Evolutionary conservation across 1,140 invertebrate genomes (phyloP).

Genomic region (Zaprionus capensis): DNA sequence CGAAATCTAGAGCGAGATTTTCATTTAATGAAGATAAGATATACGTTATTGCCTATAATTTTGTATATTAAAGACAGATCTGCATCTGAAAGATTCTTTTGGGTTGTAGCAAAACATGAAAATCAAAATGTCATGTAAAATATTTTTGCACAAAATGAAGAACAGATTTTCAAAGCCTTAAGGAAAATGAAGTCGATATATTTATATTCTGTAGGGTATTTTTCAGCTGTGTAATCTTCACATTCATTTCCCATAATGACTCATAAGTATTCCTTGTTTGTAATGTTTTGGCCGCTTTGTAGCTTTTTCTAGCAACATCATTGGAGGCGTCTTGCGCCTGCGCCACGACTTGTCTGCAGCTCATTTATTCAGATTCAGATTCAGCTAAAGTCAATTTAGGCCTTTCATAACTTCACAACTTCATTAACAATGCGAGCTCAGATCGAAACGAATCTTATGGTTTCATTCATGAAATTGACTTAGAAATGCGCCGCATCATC

Average conservation of each 20-base stretch:
- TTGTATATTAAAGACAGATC: no score
- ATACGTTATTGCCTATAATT: no score
- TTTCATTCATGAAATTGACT: conserved; percentile 31
- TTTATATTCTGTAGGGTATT: no score
- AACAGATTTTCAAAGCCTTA: no score
- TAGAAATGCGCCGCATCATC: conserved; percentile 66
- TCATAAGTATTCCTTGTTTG: not conserved
- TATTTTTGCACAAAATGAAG: no score
- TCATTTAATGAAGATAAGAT: no score
- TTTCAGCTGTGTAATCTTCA: no score
- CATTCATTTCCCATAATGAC: not conserved
- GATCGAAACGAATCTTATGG: conserved; percentile 36
- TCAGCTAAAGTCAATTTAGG: conserved; percentile 26
- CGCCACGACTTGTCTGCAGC: not conserved
- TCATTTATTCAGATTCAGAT: conserved; percentile 6
- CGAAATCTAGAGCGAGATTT: no score
- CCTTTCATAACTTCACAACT: conserved; percentile 56
- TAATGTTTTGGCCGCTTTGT: not conserved
- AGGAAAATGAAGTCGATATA: no score
- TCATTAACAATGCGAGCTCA: conserved; percentile 53
- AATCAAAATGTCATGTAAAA: no score
- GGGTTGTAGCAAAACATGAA: no score
- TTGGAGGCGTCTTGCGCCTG: not conserved
- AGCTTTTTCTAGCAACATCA: not conserved
- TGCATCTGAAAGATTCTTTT: no score